Percentiles rank a stretch among this genome's conserved stretches.
Conservation (phyloP, 2,113 vertebrate species). For the Corythornis madagascariensis region DNA sequence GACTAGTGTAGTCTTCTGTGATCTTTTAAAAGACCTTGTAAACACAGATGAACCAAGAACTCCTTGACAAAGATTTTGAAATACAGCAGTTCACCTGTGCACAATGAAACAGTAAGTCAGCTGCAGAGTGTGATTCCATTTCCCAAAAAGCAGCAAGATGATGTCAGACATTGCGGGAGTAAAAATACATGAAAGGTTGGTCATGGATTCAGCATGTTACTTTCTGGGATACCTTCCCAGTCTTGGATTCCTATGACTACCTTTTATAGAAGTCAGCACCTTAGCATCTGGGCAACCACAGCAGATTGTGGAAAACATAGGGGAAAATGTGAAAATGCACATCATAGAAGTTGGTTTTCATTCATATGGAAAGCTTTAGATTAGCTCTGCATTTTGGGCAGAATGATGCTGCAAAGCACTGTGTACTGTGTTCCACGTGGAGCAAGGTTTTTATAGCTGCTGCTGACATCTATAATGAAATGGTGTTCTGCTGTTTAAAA, state of each 20-base stretch:
- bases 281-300: background rate
- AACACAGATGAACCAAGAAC: background rate
- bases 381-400: background rate
- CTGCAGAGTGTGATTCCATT: background rate
- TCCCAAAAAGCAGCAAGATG: background rate
- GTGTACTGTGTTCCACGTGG: background rate
- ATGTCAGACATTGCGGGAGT: background rate
- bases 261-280: background rate
- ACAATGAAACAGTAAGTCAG: slow-evolving; percentile 30
- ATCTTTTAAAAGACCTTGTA: background rate
- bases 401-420: background rate
- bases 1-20: background rate
- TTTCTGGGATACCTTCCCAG: background rate
- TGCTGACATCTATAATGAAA: background rate
- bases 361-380: background rate
- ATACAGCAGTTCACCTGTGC: slow-evolving; percentile 40
- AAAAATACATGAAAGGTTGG: background rate
- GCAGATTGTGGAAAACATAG: background rate
- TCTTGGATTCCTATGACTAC: background rate
- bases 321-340: background rate
- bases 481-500: background rate
- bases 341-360: background rate
- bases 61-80: slow-evolving; percentile 52
- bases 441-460: background rate
- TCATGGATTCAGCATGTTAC: background rate